Percentiles rank a stretch among this genome's conserved stretches.
Conservation (phyloP, 2,113 vertebrate species). For the Tautogolabrus adspersus region DNA sequence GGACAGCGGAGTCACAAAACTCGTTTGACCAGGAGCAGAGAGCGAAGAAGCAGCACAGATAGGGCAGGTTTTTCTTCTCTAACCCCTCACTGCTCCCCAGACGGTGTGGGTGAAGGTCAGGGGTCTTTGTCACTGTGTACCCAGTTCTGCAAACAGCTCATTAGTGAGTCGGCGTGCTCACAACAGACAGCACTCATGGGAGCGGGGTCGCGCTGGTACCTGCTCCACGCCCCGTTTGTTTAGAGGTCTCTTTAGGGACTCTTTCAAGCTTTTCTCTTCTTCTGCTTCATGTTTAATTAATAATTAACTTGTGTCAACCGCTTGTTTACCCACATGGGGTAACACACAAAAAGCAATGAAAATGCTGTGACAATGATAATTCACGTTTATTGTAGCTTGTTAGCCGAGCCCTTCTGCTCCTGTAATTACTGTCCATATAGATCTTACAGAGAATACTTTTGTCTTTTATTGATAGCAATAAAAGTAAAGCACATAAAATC, state of each 20-base stretch:
- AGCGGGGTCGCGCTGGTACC: conserved; percentile 71
- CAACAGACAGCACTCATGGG: conserved; percentile 76
- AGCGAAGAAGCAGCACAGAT: not conserved
- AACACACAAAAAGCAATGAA: conserved; percentile 46
- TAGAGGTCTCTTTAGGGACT: conserved; percentile 76
- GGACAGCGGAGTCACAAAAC: conserved; percentile 23
- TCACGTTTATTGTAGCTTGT: conserved; percentile 48
- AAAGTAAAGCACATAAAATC: conserved; percentile 12
- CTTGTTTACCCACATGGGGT: conserved; percentile 78
- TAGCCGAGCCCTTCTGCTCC: conserved; percentile 23
- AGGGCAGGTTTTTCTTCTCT: conserved; percentile 62
- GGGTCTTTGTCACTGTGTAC: conserved; percentile 83
- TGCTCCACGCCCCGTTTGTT: conserved; percentile 81
- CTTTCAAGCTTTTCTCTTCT: conserved; percentile 57
- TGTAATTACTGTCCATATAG: conserved; percentile 17
- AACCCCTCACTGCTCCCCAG: conserved; percentile 72
- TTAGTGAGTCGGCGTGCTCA: conserved; percentile 81
- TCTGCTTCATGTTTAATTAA: conserved; percentile 85
- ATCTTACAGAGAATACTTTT: not conserved
- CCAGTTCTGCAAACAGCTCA: conserved; percentile 86
- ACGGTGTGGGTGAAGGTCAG: conserved; percentile 76
- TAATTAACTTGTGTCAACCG: conserved; percentile 82
- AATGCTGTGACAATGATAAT: conserved; percentile 31
- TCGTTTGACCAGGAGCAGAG: conserved; percentile 54
- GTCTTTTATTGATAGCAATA: conserved; percentile 8